phyloP scores from a whole-genome alignment of 1,140 invertebrate genomes.

The Neodiprion fabricii region DNA sequence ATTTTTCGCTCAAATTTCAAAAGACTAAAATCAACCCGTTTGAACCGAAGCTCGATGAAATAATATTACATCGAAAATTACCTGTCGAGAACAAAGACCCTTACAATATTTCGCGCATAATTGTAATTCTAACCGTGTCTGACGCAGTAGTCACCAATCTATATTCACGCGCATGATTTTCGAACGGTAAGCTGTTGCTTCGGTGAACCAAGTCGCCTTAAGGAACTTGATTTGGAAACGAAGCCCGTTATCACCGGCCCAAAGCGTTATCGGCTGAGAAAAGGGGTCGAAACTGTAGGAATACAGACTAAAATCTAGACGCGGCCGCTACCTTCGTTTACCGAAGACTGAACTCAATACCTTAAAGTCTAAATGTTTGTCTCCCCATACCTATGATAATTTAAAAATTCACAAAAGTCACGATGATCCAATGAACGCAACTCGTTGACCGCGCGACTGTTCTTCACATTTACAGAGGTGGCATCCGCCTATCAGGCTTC shows the following conservation, averaged over 20 bases:
- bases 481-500: constrained; percentile 84
- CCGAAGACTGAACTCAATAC: no score
- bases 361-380: no score
- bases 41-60: constrained; percentile 6
- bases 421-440: no score
- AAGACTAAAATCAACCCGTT: no score
- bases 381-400: no score
- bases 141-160: not conserved
- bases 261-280: not conserved
- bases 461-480: constrained; percentile 68
- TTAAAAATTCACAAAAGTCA: no score
- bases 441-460: no score
- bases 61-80: constrained; percentile 24
- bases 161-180: not conserved
- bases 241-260: not conserved
- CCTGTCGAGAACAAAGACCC: constrained; percentile 22
- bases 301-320: no score
- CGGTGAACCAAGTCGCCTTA: not conserved
- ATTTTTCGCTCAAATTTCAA: no score
- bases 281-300: no score
- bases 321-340: no score
- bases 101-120: constrained; percentile 19
- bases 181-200: not conserved
- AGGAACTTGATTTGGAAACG: not conserved
- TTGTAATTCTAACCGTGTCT: not conserved